Base-by-base conservation (phyloP, 2,113 vertebrate genomes). In the Phoxinus phoxinus region DNA sequence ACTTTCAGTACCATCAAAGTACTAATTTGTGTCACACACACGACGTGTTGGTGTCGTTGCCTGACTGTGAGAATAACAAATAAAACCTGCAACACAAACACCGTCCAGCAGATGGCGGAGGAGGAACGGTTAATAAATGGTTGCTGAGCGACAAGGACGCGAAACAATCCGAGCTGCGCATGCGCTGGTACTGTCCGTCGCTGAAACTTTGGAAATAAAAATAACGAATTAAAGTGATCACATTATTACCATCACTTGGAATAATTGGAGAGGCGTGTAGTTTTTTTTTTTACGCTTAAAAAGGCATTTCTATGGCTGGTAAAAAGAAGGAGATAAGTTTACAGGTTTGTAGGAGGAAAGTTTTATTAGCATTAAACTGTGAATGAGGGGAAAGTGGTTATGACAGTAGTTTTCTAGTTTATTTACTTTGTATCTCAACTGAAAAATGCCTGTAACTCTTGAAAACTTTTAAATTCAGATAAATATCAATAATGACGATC, bases 401-500 rank as follows among this genome's bases (percentile, higher is more conserved):
- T 30, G 15, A 19, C n/a, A 63, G 1, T 32, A 21, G 44, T 11
- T 58, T 74, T 48, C 13, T 48, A 11, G 32, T 41, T 59, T 56
- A 48, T 35, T 77, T 41, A 72, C 69, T 41, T 41, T 72, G 21
- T 12, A 21, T 71, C 17, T 6, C 8, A 48, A 25, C 2, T 73
- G 9, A 44, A 25, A 46, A 25, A n/a, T 46, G 21, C 2, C 4
- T 63, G 12, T 1, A n/a, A 25, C 69, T 81, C 27, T 80, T 21
- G 48, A 2, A 17, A 41, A 35, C 10, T 78, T 92, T 87, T 92
- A 86, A 74, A 56, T 85, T 56, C 89, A 99, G 98, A 90, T 93
- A 10, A 93, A 92, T 79, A 88, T 97, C 90, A 96, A 86, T 81
- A 98, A 93, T 91, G 97, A 97, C 87, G 97, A 98, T 74, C 97